Percentiles rank a stretch among this genome's conserved stretches.
These are phyloP conservation scores for Hiodon tergisus DNA, from an alignment of 2,113 vertebrate genomes.

Conservation along the genomic window DNA sequence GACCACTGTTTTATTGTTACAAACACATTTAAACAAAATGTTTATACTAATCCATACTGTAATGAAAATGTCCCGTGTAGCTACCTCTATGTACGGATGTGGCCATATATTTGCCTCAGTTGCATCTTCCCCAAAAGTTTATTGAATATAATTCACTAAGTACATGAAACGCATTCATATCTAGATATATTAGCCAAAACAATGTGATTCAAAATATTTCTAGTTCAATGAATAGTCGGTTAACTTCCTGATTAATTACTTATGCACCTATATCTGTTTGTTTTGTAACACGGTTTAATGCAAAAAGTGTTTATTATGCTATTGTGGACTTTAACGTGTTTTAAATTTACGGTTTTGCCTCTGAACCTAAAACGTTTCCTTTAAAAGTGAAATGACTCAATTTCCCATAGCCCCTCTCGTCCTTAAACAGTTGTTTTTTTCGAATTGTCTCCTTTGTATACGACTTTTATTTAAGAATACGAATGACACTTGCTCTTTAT, in stretches of 20 bases:
- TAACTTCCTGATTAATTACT: neutral
- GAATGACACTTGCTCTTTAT: neutral
- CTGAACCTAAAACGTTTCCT: neutral
- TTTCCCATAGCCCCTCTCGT: conserved; percentile 14
- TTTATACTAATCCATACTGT: too few species aligned
- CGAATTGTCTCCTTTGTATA: too few species aligned
- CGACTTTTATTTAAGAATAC: too few species aligned
- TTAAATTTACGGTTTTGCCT: neutral
- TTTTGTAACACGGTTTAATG: neutral
- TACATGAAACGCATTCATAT: too few species aligned
- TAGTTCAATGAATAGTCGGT: neutral
- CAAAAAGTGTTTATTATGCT: neutral
- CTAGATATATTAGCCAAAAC: too few species aligned
- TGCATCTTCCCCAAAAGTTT: too few species aligned
- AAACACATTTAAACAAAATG: neutral
- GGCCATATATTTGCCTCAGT: too few species aligned
- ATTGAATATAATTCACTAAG: too few species aligned
- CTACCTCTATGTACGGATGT: too few species aligned
- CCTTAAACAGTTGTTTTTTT: neutral
- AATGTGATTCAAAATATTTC: neutral
- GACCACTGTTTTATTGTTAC: neutral
- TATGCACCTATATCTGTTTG: neutral
- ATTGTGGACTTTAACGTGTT: too few species aligned
- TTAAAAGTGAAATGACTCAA: conserved; percentile 1
- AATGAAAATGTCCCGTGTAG: too few species aligned